Evolutionary conservation across 37 sponge, comb jelly and placozoan genomes (phyloP), one percentile per base, ranked within the genome.

Genomic region (Aplysina aerophoba): DNA sequence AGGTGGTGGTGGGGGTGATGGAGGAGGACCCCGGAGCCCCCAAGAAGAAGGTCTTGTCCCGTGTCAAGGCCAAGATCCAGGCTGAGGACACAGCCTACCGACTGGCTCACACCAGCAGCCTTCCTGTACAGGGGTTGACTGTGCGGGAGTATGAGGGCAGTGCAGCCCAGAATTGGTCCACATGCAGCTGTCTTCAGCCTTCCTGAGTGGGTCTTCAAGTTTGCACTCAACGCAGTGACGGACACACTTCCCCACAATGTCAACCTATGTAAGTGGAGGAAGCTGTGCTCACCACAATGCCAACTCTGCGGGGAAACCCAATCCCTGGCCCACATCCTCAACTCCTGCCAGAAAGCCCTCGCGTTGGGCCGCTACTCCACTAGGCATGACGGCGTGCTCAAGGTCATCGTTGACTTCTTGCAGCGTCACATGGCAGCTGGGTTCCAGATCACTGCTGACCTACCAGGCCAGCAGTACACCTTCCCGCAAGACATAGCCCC

Each of bases 211-310:
- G 34, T 21, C 30, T 3, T 80, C 27, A 80, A 80, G 80, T 80
- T 80, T 22, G 19, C 80, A 15, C 80, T 80, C 0, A 80, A 80
- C 24, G 58, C 58, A 11, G 58, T 33, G 16, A n/a, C 20, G 16
- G 80, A 80, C 80, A 80, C 80, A 28, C 31, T 80, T 12, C 80
- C 80, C 0, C 80, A 80, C 58, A 80, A 80, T 27, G 58, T 59
- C 28, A 80, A 55, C 80, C 59, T 80, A 28, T n/a, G 15, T 0
- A 25, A 25, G 6, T 80, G 80, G 80, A 80, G 31, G 59, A 80
- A 40, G 63, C 30, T 20, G 50, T 36, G 20, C 20, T 81, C 82
- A 11, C 22, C 22, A n/a, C n/a, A 13, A 4, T 60, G 63, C 64
- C 24, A 60, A 40, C 82, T 60, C 39, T 81, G 82, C 61, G 58